Evolutionary conservation across 2,797 vertebrate genomes (phyloP).

Genomic region (Allobates femoralis): DNA sequence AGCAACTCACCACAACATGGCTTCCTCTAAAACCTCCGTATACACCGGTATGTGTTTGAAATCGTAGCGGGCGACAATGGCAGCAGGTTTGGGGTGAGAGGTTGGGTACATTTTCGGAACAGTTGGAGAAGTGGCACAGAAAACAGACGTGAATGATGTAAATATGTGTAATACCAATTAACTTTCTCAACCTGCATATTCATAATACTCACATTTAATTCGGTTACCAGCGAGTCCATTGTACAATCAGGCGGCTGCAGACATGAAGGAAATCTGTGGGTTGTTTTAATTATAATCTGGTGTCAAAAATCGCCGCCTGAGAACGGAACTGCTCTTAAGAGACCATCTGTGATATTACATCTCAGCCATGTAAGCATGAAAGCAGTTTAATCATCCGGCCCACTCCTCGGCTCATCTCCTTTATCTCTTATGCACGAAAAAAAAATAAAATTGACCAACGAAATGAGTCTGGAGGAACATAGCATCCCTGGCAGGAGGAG

Average conservation of each 20-base stretch:
- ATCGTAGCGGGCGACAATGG: too few species aligned
- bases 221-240: slow-evolving; percentile 27
- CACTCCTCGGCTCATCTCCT: slow-evolving; percentile 39
- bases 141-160: background rate
- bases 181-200: background rate
- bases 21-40: too few species aligned
- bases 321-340: slow-evolving; percentile 50
- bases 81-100: too few species aligned
- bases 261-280: slow-evolving; percentile 29
- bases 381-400: slow-evolving; percentile 48
- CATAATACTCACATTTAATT: slow-evolving; percentile 34
- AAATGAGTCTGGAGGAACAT: slow-evolving; percentile 8
- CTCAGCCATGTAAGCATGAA: slow-evolving; percentile 39
- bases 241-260: background rate
- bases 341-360: slow-evolving; percentile 58
- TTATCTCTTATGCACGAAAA: slow-evolving; percentile 11
- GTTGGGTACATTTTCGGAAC: too few species aligned
- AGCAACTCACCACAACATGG: too few species aligned
- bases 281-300: slow-evolving; percentile 60
- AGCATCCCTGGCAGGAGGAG: background rate
- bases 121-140: background rate
- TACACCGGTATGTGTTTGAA: too few species aligned
- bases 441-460: slow-evolving; percentile 23
- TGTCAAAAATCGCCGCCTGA: slow-evolving; percentile 46
- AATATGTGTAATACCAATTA: background rate